A percentile compares a stretch with the other conserved stretches of the same genome.
Evolutionary conservation across 2,797 vertebrate species (phyloP).

Genomic region (Chanos chanos): DNA sequence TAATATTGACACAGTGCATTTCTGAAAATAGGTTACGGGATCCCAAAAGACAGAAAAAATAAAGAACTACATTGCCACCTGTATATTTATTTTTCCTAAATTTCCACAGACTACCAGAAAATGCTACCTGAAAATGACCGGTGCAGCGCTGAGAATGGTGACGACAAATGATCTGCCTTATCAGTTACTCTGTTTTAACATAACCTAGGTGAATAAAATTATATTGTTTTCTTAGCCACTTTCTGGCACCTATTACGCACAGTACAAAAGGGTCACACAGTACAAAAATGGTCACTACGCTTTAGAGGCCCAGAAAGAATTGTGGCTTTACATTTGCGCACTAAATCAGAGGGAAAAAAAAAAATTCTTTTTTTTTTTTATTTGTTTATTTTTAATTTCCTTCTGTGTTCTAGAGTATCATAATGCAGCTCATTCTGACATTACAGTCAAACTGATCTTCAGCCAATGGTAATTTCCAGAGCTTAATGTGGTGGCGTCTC

Average conservation of each 20-base stretch:
- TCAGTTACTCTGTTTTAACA: too few relatives aligned
- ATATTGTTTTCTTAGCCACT: too few relatives aligned
- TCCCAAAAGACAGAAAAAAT: slow-evolving; percentile 1
- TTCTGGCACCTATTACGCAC: too few relatives aligned
- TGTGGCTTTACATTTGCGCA: too few relatives aligned
- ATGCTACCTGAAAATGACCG: background rate
- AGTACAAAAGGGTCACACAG: too few relatives aligned
- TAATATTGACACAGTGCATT: slow-evolving; percentile 26
- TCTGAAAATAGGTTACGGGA: slow-evolving; percentile 20
- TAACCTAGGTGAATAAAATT: too few relatives aligned
- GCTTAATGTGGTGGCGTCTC: slow-evolving; percentile 12
- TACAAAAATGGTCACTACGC: too few relatives aligned
- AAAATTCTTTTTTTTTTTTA: too few relatives aligned
- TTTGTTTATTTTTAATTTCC: slow-evolving; percentile 32
- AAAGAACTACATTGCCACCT: background rate
- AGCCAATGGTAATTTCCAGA: slow-evolving; percentile 29
- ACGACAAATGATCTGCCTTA: too few relatives aligned
- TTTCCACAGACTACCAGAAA: background rate
- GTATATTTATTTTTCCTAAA: slow-evolving; percentile 5
- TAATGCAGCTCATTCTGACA: slow-evolving; percentile 24
- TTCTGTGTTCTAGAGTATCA: slow-evolving; percentile 23
- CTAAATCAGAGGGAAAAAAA: too few relatives aligned
- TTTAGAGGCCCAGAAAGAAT: too few relatives aligned
- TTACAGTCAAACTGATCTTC: slow-evolving; percentile 9
- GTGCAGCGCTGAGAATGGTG: too few relatives aligned